Evolutionary conservation across 2,797 vertebrate genomes (phyloP).

Genomic region (Xenopus petersii): DNA sequence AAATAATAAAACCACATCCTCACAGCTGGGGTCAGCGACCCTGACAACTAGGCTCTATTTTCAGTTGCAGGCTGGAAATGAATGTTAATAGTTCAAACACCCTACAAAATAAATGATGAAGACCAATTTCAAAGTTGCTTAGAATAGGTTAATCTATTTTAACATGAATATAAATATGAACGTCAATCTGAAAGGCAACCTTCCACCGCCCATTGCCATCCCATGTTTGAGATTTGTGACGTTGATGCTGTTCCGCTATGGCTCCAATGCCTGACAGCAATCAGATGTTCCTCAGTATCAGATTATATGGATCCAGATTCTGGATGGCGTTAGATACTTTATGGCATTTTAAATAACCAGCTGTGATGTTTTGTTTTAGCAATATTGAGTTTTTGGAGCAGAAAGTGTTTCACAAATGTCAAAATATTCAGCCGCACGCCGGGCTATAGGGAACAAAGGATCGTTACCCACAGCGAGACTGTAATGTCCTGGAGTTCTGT

Average conservation of each 20-base stretch:
- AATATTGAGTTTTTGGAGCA: background rate
- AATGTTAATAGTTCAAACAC: no score
- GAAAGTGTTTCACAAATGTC: background rate
- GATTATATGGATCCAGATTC: slow-evolving; percentile 15
- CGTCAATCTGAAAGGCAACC: no score
- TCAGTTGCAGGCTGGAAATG: no score
- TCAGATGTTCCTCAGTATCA: slow-evolving; percentile 36
- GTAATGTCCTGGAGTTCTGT: no score
- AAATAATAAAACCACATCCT: no score
- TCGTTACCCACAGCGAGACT: no score
- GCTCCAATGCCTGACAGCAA: slow-evolving; percentile 20
- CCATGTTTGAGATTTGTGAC: slow-evolving; percentile 4
- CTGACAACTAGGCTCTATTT: no score
- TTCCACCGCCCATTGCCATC: background rate
- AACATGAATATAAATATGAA: no score
- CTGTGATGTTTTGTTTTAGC: background rate
- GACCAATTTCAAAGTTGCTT: no score
- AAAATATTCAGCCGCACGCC: background rate
- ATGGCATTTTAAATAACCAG: slow-evolving; percentile 1
- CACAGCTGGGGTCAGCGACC: no score
- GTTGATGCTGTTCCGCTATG: background rate
- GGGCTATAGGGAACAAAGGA: background rate
- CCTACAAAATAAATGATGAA: no score
- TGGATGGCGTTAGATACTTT: slow-evolving; percentile 11
- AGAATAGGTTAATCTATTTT: no score